phyloP scores from a whole-genome alignment of 2,797 vertebrate species.

The Centroberyx gerrardi region DNA sequence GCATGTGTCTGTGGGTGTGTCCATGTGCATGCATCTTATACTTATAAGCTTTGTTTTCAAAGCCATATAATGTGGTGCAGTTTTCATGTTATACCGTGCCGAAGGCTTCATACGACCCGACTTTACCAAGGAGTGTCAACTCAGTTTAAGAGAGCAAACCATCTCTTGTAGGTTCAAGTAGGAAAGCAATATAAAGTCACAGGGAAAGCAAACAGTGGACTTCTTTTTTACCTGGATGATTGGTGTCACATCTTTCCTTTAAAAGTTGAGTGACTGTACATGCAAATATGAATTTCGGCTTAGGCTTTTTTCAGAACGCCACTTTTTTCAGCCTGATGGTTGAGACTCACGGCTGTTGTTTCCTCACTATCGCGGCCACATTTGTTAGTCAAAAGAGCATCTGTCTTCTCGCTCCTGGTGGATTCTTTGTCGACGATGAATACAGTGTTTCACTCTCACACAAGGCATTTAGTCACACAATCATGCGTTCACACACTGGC shows the following conservation, averaged over 20 bases:
- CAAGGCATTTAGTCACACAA: background rate
- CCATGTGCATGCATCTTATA: background rate
- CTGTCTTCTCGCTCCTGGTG: slow-evolving; percentile 17
- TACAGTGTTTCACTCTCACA: slow-evolving; percentile 11
- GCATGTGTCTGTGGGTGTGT: background rate
- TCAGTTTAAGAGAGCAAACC: background rate
- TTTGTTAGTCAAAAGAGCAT: slow-evolving; percentile 73
- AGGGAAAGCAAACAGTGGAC: background rate
- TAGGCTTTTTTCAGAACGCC: background rate
- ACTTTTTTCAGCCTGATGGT: slow-evolving; percentile 6
- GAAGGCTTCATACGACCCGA: background rate
- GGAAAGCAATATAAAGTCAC: background rate
- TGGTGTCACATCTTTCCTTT: slow-evolving; percentile 3
- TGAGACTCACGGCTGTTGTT: slow-evolving; percentile 18
- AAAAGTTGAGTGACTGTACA: background rate
- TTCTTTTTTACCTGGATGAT: background rate
- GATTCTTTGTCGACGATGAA: slow-evolving; percentile 14
- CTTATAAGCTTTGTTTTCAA: slow-evolving; percentile 22
- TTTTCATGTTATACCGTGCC: background rate
- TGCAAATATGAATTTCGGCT: background rate
- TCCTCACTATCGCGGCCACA: slow-evolving; percentile 9
- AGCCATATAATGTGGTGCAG: slow-evolving; percentile 28
- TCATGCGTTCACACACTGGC: no score
- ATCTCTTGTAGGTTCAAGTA: background rate
- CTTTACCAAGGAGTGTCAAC: background rate